A percentile compares a stretch with the other conserved stretches of the same genome.
Conservation (phyloP, 2,113 vertebrate genomes). For the Pomatorhinus ruficollis region DNA sequence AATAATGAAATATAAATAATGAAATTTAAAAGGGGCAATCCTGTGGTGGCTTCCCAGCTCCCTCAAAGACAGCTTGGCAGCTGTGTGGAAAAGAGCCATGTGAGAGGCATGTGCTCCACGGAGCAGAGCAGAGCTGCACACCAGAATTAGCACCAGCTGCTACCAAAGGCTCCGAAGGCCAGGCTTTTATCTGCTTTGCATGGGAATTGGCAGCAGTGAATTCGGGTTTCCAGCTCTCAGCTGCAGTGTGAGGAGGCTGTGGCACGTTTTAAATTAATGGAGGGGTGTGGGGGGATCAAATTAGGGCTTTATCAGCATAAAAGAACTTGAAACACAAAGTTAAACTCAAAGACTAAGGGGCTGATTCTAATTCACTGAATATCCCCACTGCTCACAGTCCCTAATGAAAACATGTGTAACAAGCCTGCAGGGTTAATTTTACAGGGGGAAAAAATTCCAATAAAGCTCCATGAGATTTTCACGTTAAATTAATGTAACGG, state of each 20-base stretch:
- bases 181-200: not conserved
- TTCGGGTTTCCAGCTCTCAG: not conserved
- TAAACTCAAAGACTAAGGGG: constrained; percentile 35
- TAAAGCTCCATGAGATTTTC: constrained; percentile 74
- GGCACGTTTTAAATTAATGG: not conserved
- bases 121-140: not conserved
- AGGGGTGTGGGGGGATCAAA: not conserved
- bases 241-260: not conserved
- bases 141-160: not conserved
- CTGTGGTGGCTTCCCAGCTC: not conserved
- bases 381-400: constrained; percentile 53
- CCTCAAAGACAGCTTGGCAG: not conserved
- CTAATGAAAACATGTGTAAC: constrained; percentile 80
- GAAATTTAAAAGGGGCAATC: not conserved
- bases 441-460: constrained; percentile 65
- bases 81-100: not conserved
- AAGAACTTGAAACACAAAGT: constrained; percentile 46
- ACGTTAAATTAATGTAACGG: constrained; percentile 77
- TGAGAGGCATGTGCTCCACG: not conserved
- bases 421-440: constrained; percentile 78
- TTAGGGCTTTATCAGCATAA: constrained; percentile 18
- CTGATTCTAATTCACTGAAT: constrained; percentile 72
- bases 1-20: too few relatives aligned
- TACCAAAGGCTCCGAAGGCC: not conserved
- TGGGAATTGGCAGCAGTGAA: not conserved